phyloP scores from a whole-genome alignment of 2,888 invertebrate genomes.

The Tanaodytes sp. region DNA sequence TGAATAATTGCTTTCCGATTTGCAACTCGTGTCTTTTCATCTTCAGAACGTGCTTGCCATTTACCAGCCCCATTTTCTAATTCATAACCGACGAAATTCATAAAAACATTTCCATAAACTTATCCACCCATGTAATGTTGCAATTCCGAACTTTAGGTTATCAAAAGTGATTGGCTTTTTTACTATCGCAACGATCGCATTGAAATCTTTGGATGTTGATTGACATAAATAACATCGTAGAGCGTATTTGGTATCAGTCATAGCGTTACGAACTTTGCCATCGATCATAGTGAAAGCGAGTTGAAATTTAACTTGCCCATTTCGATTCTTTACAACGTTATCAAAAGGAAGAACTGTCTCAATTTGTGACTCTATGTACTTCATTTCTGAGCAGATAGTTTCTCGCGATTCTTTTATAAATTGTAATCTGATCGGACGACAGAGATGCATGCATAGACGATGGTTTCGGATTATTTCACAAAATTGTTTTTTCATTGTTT shows the following conservation, averaged over 20 bases:
- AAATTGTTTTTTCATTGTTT: slow-evolving; percentile 10
- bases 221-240: slow-evolving; percentile 14
- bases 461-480: slow-evolving; percentile 30
- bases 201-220: not conserved
- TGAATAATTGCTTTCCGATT: slow-evolving; percentile 16
- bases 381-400: slow-evolving; percentile 16
- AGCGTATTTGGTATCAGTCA: slow-evolving; percentile 2
- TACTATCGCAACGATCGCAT: not conserved
- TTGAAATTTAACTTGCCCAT: slow-evolving; percentile 30
- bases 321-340: too few species aligned
- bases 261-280: slow-evolving; percentile 35
- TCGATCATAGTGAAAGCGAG: too few species aligned
- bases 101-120: slow-evolving; percentile 10
- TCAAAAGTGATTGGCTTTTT: slow-evolving; percentile 2
- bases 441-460: slow-evolving; percentile 37
- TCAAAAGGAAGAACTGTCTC: too few species aligned
- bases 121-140: slow-evolving; percentile 5
- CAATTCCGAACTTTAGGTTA: slow-evolving; percentile 4
- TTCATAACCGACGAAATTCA: not conserved
- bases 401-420: slow-evolving; percentile 33
- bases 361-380: slow-evolving; percentile 21
- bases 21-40: slow-evolving; percentile 3
- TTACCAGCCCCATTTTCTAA: slow-evolving; percentile 2
- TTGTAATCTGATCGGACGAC: slow-evolving; percentile 39
- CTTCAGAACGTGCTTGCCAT: slow-evolving; percentile 7